Base-by-base conservation (phyloP, 2,888 invertebrate species). In the Automeris io region DNA sequence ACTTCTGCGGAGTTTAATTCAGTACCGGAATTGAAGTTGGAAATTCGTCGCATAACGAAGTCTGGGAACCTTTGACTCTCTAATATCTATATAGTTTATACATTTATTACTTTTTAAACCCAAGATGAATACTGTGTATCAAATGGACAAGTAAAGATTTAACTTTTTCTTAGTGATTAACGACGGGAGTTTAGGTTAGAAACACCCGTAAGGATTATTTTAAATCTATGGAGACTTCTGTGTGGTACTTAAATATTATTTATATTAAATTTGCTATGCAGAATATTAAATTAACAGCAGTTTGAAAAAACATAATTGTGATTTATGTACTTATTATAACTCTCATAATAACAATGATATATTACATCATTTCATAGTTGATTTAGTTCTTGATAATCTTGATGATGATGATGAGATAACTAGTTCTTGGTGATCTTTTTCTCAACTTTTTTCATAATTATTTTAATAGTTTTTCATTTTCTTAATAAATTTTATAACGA, bases 1-100 rank as follows among this genome's bases (percentile, higher is more conserved):
- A 42, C 42, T 41, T 42, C 34, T 21, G 16, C 23, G 9, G 29
- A 48, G 45, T 45, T 49, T 47, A 46, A 49, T 45, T 45, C 40
- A 38, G 40, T 39, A 45, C 43, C 39, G 35, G 42, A 34, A 43
- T 33, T 34, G 13, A 23, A 44, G 44, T 33, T 34, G 13, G 25
- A 44, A 37, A 35, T 48, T 45, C 18, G 36, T 37, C 40, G 37
- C 39, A 39, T 26, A 41, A 40, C 25, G 26, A 37, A 41, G 29
- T 33, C 16, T 23, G 18, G n/a, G n/a, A 11, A 33, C 34, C 39
- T 39, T 39, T 39, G 34, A 39, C 39, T 34, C 19, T 21, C 25
- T 21, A 26, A 11, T 25, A 24, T 21, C 21, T 33, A 29, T 16
- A 13, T 29, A 32, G 18, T 29, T 3, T 5, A 12, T 13, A 26